Evolutionary conservation across 2,888 invertebrate species (phyloP).

Genomic region (Cremastobaeus sp.): DNA sequence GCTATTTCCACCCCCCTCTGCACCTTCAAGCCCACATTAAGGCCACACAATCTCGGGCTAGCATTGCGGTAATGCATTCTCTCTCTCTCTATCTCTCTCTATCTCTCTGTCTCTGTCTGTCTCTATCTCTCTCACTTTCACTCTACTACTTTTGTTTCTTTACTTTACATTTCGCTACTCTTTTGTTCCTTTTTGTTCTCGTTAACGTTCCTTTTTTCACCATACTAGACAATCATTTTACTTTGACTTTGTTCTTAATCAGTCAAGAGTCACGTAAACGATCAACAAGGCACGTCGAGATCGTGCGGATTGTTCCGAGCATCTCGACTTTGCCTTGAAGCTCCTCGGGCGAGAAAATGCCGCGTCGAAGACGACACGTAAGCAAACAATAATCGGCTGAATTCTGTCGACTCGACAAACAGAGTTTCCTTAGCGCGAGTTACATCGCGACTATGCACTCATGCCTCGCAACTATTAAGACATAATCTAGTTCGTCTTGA

Average conservation of each 20-base stretch:
- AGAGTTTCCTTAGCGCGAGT: background rate
- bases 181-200: constrained; percentile 62
- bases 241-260: background rate
- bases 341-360: background rate
- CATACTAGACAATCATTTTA: too few species aligned
- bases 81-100: constrained; percentile 75
- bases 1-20: constrained; percentile 99
- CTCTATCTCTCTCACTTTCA: constrained; percentile 46
- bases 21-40: constrained; percentile 99
- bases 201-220: constrained; percentile 4
- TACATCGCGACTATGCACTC: background rate
- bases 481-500: constrained; percentile 16
- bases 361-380: constrained; percentile 2
- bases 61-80: constrained; percentile 79
- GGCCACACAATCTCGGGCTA: constrained; percentile 94
- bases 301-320: background rate
- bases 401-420: background rate
- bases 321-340: background rate
- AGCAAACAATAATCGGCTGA: background rate
- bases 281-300: background rate
- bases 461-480: background rate
- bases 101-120: constrained; percentile 63
- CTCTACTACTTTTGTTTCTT: constrained; percentile 51
- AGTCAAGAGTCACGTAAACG: constrained; percentile 3
- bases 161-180: too few species aligned